Percentiles rank a stretch among this genome's conserved stretches.
Evolutionary conservation across 2,113 vertebrate species (phyloP).

Genomic region (Onychostoma macrolepis): DNA sequence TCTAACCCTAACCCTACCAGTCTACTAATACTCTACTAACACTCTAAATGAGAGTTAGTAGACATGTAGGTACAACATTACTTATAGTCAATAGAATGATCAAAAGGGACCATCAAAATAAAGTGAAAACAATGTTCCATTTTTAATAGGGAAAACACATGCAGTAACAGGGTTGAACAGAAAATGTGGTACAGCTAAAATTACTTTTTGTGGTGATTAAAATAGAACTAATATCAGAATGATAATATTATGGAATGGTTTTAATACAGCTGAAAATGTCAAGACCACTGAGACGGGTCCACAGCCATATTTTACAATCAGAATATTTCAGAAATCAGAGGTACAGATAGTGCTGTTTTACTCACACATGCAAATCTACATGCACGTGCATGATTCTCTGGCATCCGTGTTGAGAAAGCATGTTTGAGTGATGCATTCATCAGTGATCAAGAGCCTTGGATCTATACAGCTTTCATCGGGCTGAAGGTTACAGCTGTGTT

Average conservation of each 20-base stretch:
- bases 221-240: neutral
- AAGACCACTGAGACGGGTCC: neutral
- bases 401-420: neutral
- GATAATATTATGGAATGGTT: neutral
- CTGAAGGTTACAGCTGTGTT: conserved; percentile 17
- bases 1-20: too few species aligned
- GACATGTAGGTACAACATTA: too few species aligned
- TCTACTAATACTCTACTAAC: too few species aligned
- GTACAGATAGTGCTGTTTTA: neutral
- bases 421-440: conserved; percentile 39
- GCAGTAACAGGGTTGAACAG: neutral
- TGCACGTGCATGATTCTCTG: neutral
- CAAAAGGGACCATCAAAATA: too few species aligned
- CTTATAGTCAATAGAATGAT: too few species aligned
- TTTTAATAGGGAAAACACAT: neutral
- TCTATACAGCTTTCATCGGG: conserved; percentile 18
- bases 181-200: neutral
- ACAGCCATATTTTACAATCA: neutral
- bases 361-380: neutral
- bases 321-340: neutral
- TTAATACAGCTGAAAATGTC: neutral
- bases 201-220: neutral
- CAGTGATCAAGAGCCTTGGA: conserved; percentile 11
- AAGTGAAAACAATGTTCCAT: neutral
- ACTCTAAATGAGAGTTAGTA: too few species aligned